Evolutionary conservation across 2,797 vertebrate species (phyloP), one percentile per base, ranked within the genome.

Genomic region (Scarus forsteni): DNA sequence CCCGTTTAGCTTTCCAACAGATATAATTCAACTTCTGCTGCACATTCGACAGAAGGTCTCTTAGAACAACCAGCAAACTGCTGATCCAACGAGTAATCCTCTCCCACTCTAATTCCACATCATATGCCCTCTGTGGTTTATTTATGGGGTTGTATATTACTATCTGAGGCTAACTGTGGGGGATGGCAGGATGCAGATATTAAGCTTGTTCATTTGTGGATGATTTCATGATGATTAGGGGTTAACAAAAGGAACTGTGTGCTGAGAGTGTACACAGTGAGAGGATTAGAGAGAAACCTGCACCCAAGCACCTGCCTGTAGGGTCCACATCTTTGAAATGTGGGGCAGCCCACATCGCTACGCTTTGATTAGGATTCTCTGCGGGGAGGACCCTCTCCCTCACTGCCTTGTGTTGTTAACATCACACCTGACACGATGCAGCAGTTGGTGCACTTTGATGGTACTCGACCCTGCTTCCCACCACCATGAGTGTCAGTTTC

Each of bases 301-400:
- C 46, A 59, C 58, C 53, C 10, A 10, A 70, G 61, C 50, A n/a
- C 56, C 60, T 78, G 14, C 5, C 16, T 63, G 57, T 70, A 54
- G 18, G 18, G 54, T 75, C n/a, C 42, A 66, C 36, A 60, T 52
- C 54, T 79, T 73, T 83, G 50, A 60, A 60, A 70, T 58, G 59
- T 51, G 44, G 34, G 65, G 62, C 53, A 59, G 43, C 66, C 55
- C 39, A 62, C 14, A 14, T 68, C 36, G 38, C 10, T 54, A 18
- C 3, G 42, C 60, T 81, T 71, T 85, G 74, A 80, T 84, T 40
- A 75, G 19, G 34, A 78, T 35, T 57, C 80, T 77, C 73, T 19
- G 42, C 19, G 36, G 64, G 55, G 34, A 39, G 42, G 53, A 66
- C 51, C 52, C 66, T 69, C 49, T 55, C 60, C 49, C 19, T 65